A percentile compares a stretch with the other conserved stretches of the same genome.
These are phyloP conservation scores for Corythaixoides concolor DNA, from an alignment of 2,113 vertebrate species.

Conservation along the genomic window DNA sequence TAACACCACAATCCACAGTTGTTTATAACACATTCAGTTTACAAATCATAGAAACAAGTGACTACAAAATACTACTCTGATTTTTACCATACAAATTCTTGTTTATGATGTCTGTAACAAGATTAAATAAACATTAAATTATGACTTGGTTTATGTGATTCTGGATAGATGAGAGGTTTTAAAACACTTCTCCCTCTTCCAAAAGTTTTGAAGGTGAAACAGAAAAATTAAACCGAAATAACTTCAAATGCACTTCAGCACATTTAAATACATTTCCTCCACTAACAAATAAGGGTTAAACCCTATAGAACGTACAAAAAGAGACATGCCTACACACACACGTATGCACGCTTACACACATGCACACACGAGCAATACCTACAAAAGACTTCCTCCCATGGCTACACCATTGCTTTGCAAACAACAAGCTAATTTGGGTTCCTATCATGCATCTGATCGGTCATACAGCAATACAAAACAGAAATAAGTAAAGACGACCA, in stretches of 20 bases:
- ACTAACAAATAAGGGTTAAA: slow-evolving; percentile 43
- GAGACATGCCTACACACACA: not conserved
- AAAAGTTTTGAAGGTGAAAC: slow-evolving; percentile 44
- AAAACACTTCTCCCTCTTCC: not conserved
- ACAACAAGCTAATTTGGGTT: slow-evolving; percentile 99
- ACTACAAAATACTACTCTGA: slow-evolving; percentile 2
- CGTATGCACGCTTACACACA: not conserved
- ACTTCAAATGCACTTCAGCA: slow-evolving; percentile 2
- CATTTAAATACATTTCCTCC: slow-evolving; percentile 4
- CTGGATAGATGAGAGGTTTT: not conserved
- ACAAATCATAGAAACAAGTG: slow-evolving; percentile 36
- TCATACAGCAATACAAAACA: slow-evolving; percentile 99
- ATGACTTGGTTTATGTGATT: not conserved
- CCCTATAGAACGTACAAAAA: not conserved
- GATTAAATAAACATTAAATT: slow-evolving; percentile 35
- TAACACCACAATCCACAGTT: slow-evolving; percentile 32
- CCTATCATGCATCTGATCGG: slow-evolving; percentile 99
- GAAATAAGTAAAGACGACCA: slow-evolving; percentile 99
- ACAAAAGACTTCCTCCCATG: slow-evolving; percentile 84
- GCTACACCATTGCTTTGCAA: slow-evolving; percentile 90
- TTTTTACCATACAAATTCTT: slow-evolving; percentile 43
- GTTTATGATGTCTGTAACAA: slow-evolving; percentile 13
- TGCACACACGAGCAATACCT: slow-evolving; percentile 16
- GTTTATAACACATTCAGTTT: slow-evolving; percentile 30
- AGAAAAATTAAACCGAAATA: slow-evolving; percentile 23